Evolutionary conservation across 2,888 invertebrate genomes (phyloP).

Genomic region (Orthosia gracilis): DNA sequence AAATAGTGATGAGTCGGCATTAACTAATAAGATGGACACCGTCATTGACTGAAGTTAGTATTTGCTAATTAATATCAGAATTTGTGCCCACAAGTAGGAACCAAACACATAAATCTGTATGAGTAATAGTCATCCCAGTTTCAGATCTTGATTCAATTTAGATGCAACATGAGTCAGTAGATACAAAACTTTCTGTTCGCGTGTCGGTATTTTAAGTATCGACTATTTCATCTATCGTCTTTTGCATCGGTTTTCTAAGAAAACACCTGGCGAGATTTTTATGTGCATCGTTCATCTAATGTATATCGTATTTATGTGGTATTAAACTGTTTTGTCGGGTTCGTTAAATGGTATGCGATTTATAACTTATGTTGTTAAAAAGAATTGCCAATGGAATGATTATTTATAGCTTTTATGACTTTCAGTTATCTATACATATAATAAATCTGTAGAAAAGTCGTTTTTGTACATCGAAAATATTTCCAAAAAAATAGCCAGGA

Average conservation of each 20-base stretch:
- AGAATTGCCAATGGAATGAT: constrained; percentile 10
- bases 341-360: constrained; percentile 9
- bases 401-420: constrained; percentile 6
- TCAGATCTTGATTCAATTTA: constrained; percentile 70
- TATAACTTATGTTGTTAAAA: constrained; percentile 32
- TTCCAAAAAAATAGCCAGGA: too few species aligned
- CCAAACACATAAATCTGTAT: constrained; percentile 57
- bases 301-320: constrained; percentile 29
- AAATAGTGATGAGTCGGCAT: background rate
- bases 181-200: constrained; percentile 66
- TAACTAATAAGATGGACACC: constrained; percentile 2
- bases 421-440: background rate
- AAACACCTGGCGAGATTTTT: constrained; percentile 60
- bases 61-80: constrained; percentile 54
- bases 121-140: constrained; percentile 57
- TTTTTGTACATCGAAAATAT: too few species aligned
- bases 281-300: constrained; percentile 25
- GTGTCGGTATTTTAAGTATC: constrained; percentile 68
- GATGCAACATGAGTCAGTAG: constrained; percentile 63
- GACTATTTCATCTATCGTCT: constrained; percentile 56
- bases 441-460: too few species aligned
- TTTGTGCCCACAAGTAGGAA: constrained; percentile 30
- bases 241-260: constrained; percentile 62
- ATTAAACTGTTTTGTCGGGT: constrained; percentile 19
- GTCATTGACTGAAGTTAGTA: constrained; percentile 38